A percentile compares a stretch with the other conserved stretches of the same genome.
Evolutionary conservation across 2,888 invertebrate genomes (phyloP).

Genomic region (Lasioglossum figueresi): DNA sequence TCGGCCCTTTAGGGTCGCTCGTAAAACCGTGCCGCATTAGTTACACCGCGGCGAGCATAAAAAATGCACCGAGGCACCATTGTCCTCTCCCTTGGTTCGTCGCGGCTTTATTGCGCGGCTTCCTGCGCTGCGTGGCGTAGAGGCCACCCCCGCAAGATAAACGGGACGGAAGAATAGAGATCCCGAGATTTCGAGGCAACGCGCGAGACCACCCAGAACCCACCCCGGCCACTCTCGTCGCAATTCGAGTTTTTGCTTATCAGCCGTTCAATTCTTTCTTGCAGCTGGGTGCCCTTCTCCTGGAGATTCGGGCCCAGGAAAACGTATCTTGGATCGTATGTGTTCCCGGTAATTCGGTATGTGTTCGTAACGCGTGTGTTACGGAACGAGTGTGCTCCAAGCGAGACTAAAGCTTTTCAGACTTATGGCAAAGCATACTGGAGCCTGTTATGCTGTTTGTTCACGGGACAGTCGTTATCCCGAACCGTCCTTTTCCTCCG

Average conservation of each 20-base stretch:
- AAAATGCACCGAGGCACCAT: conserved; percentile 72
- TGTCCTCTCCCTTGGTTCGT: conserved; percentile 41
- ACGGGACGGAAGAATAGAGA: neutral
- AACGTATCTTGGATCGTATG: neutral
- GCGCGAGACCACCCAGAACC: neutral
- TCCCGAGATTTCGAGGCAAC: neutral
- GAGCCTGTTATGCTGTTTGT: neutral
- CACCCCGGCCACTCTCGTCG: too few relatives aligned
- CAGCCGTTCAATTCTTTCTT: conserved; percentile 14
- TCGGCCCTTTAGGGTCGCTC: conserved; percentile 45
- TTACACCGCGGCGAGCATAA: conserved; percentile 74
- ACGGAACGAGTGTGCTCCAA: neutral
- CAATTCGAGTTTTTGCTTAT: conserved; percentile 10
- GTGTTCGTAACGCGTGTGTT: too few relatives aligned
- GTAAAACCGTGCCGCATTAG: conserved; percentile 74
- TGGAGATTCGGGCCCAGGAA: neutral
- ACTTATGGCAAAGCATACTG: neutral
- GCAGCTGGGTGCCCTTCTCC: neutral
- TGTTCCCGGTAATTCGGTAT: too few relatives aligned
- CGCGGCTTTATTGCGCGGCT: conserved; percentile 10
- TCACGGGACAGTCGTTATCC: neutral
- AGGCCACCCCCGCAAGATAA: neutral
- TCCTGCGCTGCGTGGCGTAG: neutral
- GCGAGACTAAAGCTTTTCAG: neutral
- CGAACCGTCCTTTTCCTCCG: neutral